A percentile compares a stretch with the other conserved stretches of the same genome.
phyloP scores from a whole-genome alignment of 2,113 vertebrate species.

The Rhineura floridana region DNA sequence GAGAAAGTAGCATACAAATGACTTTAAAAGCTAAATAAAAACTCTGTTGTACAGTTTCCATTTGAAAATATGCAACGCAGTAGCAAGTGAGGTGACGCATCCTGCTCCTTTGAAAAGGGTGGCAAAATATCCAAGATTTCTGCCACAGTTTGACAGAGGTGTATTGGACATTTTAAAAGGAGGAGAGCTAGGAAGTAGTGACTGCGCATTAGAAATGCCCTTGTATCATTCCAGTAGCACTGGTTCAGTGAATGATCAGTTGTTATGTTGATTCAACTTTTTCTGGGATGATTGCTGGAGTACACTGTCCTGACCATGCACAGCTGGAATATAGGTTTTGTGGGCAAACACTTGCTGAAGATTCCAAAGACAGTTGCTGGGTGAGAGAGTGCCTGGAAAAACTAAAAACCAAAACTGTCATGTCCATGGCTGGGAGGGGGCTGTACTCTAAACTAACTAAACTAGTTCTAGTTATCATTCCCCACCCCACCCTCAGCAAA shows the following conservation, averaged over 20 bases:
- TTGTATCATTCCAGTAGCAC: neutral
- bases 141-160: neutral
- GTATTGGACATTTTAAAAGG: neutral
- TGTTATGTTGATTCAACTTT: neutral
- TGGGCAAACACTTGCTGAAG: neutral
- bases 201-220: neutral
- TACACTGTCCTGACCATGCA: constrained; percentile 1
- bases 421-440: neutral
- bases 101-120: neutral
- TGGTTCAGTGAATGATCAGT: neutral
- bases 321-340: neutral
- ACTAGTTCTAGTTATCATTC: no score
- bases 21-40: no score
- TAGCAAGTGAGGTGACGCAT: neutral
- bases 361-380: neutral
- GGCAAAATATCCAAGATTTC: neutral
- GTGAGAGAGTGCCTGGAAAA: neutral
- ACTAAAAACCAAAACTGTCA: neutral
- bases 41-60: neutral
- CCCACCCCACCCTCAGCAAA: no score
- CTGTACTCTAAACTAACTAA: no score
- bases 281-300: neutral
- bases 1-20: no score
- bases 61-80: neutral
- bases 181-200: neutral